phyloP scores from a whole-genome alignment of 53 echinoderm and acorn worm species.

The Temnopleurus reevesii region DNA sequence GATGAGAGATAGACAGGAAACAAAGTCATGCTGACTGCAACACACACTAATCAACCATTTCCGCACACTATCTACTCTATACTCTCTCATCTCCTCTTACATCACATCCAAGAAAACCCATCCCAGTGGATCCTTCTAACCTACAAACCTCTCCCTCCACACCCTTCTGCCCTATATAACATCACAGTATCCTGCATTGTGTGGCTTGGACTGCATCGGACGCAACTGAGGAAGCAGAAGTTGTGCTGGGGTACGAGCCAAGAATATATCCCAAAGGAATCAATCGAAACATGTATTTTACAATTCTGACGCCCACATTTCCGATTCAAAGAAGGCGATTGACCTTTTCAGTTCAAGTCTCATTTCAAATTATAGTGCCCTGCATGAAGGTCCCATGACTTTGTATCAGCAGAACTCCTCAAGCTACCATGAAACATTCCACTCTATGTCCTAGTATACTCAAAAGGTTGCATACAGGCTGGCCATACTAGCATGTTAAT shows the following conservation, averaged over 20 bases:
- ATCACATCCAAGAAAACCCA: conserved; percentile 18
- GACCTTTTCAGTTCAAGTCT: neutral
- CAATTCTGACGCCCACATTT: conserved; percentile 43
- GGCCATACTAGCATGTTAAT: no score
- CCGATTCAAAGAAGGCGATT: conserved; percentile 1
- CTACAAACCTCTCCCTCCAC: neutral
- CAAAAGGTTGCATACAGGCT: no score
- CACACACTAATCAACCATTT: conserved; percentile 53
- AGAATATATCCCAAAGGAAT: neutral
- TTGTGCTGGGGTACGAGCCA: conserved; percentile 27
- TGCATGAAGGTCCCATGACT: no score
- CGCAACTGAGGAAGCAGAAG: neutral
- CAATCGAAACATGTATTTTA: neutral
- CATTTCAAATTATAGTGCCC: neutral
- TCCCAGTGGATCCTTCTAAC: neutral
- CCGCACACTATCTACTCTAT: neutral
- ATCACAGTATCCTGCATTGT: neutral
- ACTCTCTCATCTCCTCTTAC: neutral
- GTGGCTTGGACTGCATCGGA: neutral
- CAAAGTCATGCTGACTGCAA: conserved; percentile 39
- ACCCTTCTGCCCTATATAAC: neutral
- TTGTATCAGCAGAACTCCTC: no score
- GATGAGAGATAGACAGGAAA: conserved; percentile 49
- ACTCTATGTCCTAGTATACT: no score
- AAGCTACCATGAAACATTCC: no score